phyloP scores from a whole-genome alignment of 64 coral and sea anemone genomes.

The Trachythela sp. region DNA sequence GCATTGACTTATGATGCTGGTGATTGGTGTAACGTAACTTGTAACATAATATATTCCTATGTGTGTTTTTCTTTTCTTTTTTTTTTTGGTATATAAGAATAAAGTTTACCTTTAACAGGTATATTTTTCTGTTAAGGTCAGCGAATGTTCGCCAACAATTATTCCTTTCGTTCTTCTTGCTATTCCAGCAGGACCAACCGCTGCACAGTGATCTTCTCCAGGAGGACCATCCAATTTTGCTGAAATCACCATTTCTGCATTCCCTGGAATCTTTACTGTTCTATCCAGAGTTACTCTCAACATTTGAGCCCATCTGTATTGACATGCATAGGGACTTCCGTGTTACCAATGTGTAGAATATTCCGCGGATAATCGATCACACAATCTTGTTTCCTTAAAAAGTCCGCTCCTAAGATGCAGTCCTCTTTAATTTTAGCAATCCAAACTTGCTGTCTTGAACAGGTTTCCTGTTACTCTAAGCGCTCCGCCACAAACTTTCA shows the following conservation, averaged over 20 bases:
- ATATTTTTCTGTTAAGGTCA: too few relatives aligned
- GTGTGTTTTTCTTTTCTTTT: too few relatives aligned
- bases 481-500: background rate
- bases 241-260: constrained; percentile 8
- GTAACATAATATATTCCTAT: too few relatives aligned
- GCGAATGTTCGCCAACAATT: too few relatives aligned
- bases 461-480: background rate
- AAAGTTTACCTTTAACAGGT: too few relatives aligned
- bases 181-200: constrained; percentile 22
- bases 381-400: background rate
- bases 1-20: too few relatives aligned
- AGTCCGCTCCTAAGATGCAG: background rate
- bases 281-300: background rate
- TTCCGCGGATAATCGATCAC: background rate
- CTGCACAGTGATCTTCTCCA: background rate
- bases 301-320: background rate
- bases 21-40: too few relatives aligned
- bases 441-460: background rate
- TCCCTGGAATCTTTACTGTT: background rate
- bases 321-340: background rate
- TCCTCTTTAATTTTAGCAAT: background rate
- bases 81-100: too few relatives aligned
- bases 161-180: too few relatives aligned
- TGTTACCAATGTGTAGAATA: background rate
- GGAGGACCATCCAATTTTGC: background rate